Conservation (phyloP, 2,113 vertebrate genomes). For the Lasiurus cinereus region DNA sequence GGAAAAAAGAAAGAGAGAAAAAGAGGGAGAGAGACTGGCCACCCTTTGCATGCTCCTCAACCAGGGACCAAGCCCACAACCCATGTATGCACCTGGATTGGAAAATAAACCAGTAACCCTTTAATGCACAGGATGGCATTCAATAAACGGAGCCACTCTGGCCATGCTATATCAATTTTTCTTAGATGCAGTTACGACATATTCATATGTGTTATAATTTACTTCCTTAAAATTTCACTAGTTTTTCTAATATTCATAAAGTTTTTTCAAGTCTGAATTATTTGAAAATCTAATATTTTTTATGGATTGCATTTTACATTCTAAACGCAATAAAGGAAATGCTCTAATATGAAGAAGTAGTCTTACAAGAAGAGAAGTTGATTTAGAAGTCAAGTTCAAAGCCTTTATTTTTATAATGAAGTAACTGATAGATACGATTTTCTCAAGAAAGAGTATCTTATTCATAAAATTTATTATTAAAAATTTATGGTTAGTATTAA, state of each 20-base stretch:
- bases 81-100: not conserved
- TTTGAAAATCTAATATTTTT: conserved; percentile 5
- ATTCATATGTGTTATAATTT: not conserved
- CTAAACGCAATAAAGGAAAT: not conserved
- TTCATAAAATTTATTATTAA: not conserved
- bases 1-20: not conserved
- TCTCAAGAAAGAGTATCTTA: not conserved
- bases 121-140: not conserved
- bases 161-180: not conserved
- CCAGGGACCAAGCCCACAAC: not conserved
- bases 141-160: not conserved
- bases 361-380: not conserved
- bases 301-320: not conserved
- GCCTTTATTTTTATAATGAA: not conserved
- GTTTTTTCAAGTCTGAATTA: not conserved
- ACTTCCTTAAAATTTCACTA: not conserved
- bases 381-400: not conserved
- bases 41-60: not conserved
- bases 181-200: not conserved
- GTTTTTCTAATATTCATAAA: conserved; percentile 10
- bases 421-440: not conserved
- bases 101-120: not conserved
- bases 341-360: not conserved
- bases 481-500: not conserved
- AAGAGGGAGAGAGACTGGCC: not conserved